phyloP scores from a whole-genome alignment of 2,888 invertebrate genomes.

The Tetragonula carbonaria region DNA sequence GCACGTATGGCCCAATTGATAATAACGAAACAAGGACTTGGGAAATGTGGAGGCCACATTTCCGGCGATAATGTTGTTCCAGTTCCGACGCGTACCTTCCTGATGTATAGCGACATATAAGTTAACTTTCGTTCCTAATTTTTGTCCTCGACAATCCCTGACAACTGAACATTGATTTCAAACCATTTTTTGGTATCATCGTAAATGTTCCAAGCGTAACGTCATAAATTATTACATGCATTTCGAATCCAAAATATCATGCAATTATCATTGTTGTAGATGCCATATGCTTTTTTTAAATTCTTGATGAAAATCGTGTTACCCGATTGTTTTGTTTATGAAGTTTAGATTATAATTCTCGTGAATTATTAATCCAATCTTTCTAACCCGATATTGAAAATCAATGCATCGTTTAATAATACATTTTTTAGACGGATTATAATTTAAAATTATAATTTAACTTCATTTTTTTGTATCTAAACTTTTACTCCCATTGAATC shows the following conservation, averaged over 20 bases:
- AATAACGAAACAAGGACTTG: conserved; percentile 63
- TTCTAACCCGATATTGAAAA: neutral
- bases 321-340: too few relatives aligned
- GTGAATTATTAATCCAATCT: neutral
- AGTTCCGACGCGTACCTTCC: conserved; percentile 7
- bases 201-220: too few relatives aligned
- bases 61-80: conserved; percentile 60
- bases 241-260: too few relatives aligned
- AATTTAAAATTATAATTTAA: conserved; percentile 4
- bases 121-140: neutral
- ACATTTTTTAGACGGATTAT: neutral
- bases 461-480: neutral
- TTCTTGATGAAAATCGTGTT: too few relatives aligned
- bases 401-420: neutral
- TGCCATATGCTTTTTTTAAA: too few relatives aligned
- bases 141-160: neutral
- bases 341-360: too few relatives aligned
- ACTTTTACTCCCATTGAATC: conserved; percentile 84
- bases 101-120: neutral
- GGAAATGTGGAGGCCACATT: conserved; percentile 60
- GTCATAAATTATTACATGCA: too few relatives aligned
- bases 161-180: neutral
- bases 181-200: neutral
- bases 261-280: too few relatives aligned
- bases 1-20: conserved; percentile 63